These are phyloP conservation scores for Laothoe populi DNA, from an alignment of 2,888 invertebrate species.

Conservation along the genomic window DNA sequence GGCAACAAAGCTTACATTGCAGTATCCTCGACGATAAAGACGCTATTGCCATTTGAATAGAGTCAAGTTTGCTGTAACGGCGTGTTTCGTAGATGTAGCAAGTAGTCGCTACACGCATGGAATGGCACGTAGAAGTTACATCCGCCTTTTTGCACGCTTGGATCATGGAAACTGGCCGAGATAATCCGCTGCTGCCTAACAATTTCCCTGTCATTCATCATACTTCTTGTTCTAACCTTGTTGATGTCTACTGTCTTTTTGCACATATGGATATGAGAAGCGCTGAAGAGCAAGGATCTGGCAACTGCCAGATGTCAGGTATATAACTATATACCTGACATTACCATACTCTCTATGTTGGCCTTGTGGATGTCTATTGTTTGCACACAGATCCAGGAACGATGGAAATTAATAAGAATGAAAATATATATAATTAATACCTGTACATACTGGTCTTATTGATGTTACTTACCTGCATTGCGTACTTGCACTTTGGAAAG, in stretches of 20 bases:
- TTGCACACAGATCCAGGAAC: not conserved
- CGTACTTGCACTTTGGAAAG: not conserved
- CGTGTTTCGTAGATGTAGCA: too few species aligned
- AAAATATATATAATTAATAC: not conserved
- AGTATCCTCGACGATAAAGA: too few species aligned
- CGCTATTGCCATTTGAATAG: too few species aligned
- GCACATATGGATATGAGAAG: not conserved
- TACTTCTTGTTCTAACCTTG: not conserved
- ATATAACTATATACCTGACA: too few species aligned
- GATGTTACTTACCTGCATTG: not conserved
- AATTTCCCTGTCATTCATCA: not conserved
- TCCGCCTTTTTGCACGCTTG: not conserved
- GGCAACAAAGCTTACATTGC: too few species aligned
- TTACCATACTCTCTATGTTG: not conserved
- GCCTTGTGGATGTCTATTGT: not conserved
- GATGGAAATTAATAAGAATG: not conserved
- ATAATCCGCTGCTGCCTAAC: not conserved
- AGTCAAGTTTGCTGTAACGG: too few species aligned
- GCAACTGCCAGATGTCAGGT: too few species aligned
- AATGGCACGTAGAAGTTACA: not conserved
- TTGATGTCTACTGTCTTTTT: not conserved
- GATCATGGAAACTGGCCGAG: not conserved
- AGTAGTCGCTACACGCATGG: not conserved
- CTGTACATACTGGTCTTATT: not conserved
- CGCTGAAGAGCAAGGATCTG: not conserved